Percentiles rank a stretch among this genome's conserved stretches.
These are phyloP conservation scores for Thunnus albacares DNA, from an alignment of 2,797 vertebrate species.

Conservation along the genomic window DNA sequence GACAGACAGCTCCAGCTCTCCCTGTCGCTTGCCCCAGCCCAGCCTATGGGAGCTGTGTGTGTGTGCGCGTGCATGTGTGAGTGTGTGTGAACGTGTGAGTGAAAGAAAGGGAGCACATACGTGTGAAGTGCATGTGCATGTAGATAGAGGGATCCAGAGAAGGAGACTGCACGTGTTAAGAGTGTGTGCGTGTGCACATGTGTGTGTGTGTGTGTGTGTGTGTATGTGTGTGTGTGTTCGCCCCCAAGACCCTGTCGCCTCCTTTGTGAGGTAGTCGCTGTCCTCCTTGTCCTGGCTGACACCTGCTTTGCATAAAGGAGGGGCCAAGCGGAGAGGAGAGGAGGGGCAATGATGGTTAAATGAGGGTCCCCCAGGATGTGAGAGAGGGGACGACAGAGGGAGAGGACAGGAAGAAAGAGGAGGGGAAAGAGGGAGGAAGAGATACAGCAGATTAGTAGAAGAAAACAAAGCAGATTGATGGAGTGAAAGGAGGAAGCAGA, in stretches of 20 bases:
- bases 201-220: slow-evolving; percentile 34
- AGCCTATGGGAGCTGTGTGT: slow-evolving; percentile 55
- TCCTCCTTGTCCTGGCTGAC: slow-evolving; percentile 84
- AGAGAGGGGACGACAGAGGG: slow-evolving; percentile 51
- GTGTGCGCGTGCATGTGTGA: slow-evolving; percentile 42
- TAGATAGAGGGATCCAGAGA: slow-evolving; percentile 60
- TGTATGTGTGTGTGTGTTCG: slow-evolving; percentile 43
- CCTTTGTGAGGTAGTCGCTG: slow-evolving; percentile 82
- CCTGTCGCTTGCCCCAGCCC: slow-evolving; percentile 73
- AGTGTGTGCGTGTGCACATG: slow-evolving; percentile 23
- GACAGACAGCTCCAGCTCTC: slow-evolving; percentile 82
- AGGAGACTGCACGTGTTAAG: slow-evolving; percentile 50
- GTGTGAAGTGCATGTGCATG: slow-evolving; percentile 75
- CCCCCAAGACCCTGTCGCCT: slow-evolving; percentile 79
- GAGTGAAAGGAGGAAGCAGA: slow-evolving; percentile 42
- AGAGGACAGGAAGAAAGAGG: slow-evolving; percentile 42
- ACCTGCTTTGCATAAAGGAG: slow-evolving; percentile 87
- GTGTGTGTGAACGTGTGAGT: slow-evolving; percentile 36
- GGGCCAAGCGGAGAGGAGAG: slow-evolving; percentile 63
- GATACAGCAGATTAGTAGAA: slow-evolving; percentile 66
- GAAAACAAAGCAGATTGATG: slow-evolving; percentile 58
- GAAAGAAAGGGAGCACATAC: slow-evolving; percentile 65
- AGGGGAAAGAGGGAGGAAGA: slow-evolving; percentile 43
- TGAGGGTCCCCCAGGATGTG: slow-evolving; percentile 77
- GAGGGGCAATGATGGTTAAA: slow-evolving; percentile 73